Conservation (phyloP, 2,113 vertebrate genomes). For the western clawed frog (Xenopus tropicalis) region DNA sequence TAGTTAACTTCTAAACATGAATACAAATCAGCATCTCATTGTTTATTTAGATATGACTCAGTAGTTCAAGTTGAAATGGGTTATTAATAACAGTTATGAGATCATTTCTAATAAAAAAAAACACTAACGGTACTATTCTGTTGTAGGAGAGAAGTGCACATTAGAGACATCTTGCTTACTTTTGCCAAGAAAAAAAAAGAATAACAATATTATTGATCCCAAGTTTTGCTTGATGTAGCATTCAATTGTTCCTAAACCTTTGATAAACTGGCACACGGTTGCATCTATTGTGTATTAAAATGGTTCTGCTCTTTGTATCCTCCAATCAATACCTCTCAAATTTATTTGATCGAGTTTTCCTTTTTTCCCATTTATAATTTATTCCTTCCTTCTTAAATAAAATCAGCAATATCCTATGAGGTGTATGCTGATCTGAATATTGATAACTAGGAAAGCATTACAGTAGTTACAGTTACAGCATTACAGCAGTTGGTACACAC, state of each 20-base stretch:
- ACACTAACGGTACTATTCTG: conserved; percentile 8
- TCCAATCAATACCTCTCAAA: conserved; percentile 30
- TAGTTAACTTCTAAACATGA: no score
- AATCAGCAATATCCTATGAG: no score
- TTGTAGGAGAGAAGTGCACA: conserved; percentile 1
- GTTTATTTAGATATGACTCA: no score
- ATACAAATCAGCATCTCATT: no score
- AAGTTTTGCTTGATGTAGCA: conserved; percentile 27
- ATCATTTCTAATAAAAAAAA: neutral
- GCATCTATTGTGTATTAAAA: conserved; percentile 16
- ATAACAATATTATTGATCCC: conserved; percentile 45
- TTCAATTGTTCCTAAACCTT: conserved; percentile 12
- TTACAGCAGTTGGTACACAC: no score
- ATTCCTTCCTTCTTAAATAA: no score
- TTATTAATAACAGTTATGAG: neutral
- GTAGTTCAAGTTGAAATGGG: neutral
- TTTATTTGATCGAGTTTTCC: neutral
- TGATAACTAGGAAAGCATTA: no score
- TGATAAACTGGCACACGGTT: conserved; percentile 17
- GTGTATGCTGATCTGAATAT: no score
- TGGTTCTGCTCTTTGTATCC: conserved; percentile 17
- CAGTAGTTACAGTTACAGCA: no score
- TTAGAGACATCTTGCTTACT: conserved; percentile 3
- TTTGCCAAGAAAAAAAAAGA: conserved; percentile 22
- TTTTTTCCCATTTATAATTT: no score